phyloP scores from a whole-genome alignment of 2,888 invertebrate genomes.

The Achlya flavicornis region DNA sequence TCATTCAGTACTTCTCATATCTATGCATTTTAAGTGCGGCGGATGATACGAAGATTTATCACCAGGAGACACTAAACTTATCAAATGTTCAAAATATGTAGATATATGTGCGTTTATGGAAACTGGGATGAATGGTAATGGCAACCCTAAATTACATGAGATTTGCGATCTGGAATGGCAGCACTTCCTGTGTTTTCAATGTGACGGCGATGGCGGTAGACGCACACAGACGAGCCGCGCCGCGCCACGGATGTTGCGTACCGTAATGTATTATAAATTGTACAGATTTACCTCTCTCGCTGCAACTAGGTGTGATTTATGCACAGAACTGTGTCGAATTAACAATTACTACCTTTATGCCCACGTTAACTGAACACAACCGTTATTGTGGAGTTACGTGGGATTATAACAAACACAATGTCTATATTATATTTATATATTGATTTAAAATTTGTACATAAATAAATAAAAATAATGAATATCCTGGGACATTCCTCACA shows the following conservation, averaged over 20 bases:
- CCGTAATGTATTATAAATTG: slow-evolving; percentile 68
- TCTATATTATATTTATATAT: slow-evolving; percentile 36
- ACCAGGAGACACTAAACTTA: neutral
- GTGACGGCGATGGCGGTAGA: slow-evolving; percentile 30
- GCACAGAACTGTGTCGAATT: slow-evolving; percentile 73
- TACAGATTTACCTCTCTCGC: slow-evolving; percentile 61
- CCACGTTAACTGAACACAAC: slow-evolving; percentile 49
- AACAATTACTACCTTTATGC: slow-evolving; percentile 69
- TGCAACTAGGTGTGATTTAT: slow-evolving; percentile 75
- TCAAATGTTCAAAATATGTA: neutral
- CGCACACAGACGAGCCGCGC: slow-evolving; percentile 20
- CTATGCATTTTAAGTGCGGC: neutral
- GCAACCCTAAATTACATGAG: slow-evolving; percentile 41
- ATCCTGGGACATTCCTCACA: too few relatives aligned
- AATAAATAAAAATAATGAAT: too few relatives aligned
- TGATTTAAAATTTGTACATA: slow-evolving; percentile 43
- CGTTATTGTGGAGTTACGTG: slow-evolving; percentile 55
- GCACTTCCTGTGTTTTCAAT: slow-evolving; percentile 64
- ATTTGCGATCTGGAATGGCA: slow-evolving; percentile 49
- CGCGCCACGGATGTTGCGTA: slow-evolving; percentile 45
- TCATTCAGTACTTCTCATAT: neutral
- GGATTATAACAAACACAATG: slow-evolving; percentile 44
- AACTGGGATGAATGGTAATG: slow-evolving; percentile 17
- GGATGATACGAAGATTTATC: neutral
- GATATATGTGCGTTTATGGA: slow-evolving; percentile 2